A percentile compares a stretch with the other conserved stretches of the same genome.
These are phyloP conservation scores for Mobula birostris DNA, from an alignment of 2,113 vertebrate genomes.

Conservation along the genomic window DNA sequence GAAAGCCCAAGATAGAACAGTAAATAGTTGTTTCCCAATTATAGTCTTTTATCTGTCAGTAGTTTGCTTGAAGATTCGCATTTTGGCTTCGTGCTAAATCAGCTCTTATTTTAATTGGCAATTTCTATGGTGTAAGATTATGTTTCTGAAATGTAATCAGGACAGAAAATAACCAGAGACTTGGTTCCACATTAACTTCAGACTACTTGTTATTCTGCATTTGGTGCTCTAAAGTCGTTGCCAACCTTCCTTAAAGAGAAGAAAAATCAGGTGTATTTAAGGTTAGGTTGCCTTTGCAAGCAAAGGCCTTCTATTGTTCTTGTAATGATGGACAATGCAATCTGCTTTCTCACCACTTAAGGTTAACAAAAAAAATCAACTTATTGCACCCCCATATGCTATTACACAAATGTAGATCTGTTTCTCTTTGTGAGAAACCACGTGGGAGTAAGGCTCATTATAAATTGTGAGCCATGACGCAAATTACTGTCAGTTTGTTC, in stretches of 20 bases:
- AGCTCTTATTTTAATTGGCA: neutral
- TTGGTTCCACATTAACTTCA: neutral
- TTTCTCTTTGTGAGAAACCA: constrained; percentile 15
- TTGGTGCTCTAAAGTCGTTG: neutral
- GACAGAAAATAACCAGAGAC: neutral
- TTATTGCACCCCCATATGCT: constrained; percentile 7
- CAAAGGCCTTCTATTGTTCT: neutral
- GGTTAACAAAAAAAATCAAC: constrained; percentile 18
- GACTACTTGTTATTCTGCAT: neutral
- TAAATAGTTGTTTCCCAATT: neutral
- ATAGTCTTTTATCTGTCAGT: neutral
- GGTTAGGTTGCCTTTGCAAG: neutral
- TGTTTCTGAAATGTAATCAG: neutral
- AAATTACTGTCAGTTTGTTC: constrained; percentile 29
- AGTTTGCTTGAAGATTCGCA: neutral
- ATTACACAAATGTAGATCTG: constrained; percentile 24
- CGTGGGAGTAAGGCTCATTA: constrained; percentile 27
- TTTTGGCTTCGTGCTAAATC: neutral
- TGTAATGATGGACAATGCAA: neutral
- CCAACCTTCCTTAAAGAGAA: neutral
- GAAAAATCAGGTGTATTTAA: neutral
- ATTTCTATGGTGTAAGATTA: neutral
- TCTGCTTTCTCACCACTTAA: constrained; percentile 25
- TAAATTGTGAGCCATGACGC: constrained; percentile 5
- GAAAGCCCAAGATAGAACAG: neutral